Conservation (phyloP, 2,888 invertebrate species). For the Pelosia muscerda region DNA sequence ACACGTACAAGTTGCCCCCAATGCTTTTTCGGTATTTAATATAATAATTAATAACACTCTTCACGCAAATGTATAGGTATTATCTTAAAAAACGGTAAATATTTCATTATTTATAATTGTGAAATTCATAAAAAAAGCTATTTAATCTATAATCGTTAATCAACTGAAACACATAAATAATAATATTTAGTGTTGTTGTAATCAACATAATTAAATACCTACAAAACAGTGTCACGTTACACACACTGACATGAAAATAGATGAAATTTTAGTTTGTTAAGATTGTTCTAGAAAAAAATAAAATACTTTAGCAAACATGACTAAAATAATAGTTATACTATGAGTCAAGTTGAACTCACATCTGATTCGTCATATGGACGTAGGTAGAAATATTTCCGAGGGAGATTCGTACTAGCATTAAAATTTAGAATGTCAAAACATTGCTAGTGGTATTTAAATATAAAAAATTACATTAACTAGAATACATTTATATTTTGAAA, state of each 20-base stretch:
- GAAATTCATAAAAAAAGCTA: too few relatives aligned
- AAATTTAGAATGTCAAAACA: constrained; percentile 43
- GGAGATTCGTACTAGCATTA: constrained; percentile 23
- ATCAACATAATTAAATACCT: too few relatives aligned
- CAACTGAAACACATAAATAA: too few relatives aligned
- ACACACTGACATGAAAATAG: constrained; percentile 5
- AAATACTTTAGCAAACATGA: constrained; percentile 23
- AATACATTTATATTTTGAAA: constrained; percentile 21
- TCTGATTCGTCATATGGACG: constrained; percentile 28
- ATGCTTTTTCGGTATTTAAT: too few relatives aligned
- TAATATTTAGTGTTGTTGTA: neutral
- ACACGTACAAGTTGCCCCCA: too few relatives aligned
- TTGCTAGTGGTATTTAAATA: constrained; percentile 14
- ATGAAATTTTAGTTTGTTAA: neutral
- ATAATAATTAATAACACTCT: too few relatives aligned
- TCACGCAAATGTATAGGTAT: too few relatives aligned
- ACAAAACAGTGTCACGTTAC: constrained; percentile 11
- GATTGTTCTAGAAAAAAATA: constrained; percentile 17
- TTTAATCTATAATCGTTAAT: neutral
- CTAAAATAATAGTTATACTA: constrained; percentile 22
- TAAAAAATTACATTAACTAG: constrained; percentile 21
- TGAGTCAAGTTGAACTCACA: constrained; percentile 34
- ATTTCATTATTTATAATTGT: too few relatives aligned
- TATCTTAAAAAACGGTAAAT: too few relatives aligned
- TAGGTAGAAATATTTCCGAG: constrained; percentile 30